These are phyloP conservation scores for Caenorhabditis remanei DNA, from an alignment of 1,140 invertebrate species.

Conservation along the genomic window DNA sequence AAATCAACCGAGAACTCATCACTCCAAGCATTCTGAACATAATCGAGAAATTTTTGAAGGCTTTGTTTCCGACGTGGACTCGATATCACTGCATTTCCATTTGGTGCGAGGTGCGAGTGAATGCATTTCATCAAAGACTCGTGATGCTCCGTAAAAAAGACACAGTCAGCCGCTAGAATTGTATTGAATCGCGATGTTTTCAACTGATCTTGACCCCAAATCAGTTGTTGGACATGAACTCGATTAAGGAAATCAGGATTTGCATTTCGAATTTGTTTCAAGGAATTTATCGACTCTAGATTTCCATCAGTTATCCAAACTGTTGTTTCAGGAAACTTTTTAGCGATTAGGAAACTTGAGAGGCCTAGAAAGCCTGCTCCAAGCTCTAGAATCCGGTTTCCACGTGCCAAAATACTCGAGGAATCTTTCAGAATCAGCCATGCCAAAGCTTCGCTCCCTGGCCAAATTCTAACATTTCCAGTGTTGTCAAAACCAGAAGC, in stretches of 20 bases:
- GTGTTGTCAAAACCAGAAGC: conserved; percentile 59
- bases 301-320: conserved; percentile 60
- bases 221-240: conserved; percentile 1
- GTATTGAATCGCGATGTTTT: conserved; percentile 2
- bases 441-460: conserved; percentile 60
- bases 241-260: not conserved
- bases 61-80: conserved; percentile 55
- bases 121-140: conserved; percentile 33
- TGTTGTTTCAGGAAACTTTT: not conserved
- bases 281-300: conserved; percentile 9
- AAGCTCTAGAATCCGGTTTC: conserved; percentile 38
- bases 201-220: conserved; percentile 19
- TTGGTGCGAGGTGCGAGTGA: not conserved
- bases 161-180: conserved; percentile 61
- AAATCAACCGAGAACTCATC: not conserved
- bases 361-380: conserved; percentile 59
- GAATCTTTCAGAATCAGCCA: conserved; percentile 10
- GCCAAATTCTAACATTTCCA: conserved; percentile 60
- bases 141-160: conserved; percentile 57
- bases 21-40: conserved; percentile 1
- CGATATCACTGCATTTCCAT: conserved; percentile 40
- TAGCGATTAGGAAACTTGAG: conserved; percentile 13
- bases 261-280: conserved; percentile 34
- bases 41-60: conserved; percentile 44
- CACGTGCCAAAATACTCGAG: not conserved